Conservation (phyloP, 1,140 invertebrate species). For the Lasioglossum baleicum region DNA sequence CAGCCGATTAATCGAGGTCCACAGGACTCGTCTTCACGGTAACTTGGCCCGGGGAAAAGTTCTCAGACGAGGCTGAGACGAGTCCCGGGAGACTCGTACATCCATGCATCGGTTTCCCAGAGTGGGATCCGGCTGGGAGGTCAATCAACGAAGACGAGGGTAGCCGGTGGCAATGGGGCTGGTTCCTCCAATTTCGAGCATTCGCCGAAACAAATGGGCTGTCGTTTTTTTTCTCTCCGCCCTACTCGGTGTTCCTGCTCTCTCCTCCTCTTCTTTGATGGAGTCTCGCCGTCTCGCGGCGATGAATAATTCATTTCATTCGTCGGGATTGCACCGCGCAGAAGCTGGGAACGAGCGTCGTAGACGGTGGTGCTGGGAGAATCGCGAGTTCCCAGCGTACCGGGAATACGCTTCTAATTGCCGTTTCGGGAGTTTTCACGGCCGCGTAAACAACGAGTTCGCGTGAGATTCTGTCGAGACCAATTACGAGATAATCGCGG, state of each 20-base stretch:
- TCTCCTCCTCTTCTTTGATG: too few species aligned
- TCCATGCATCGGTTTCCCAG: neutral
- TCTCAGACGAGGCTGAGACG: neutral
- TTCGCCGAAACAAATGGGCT: slow-evolving; percentile 68
- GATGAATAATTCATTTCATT: slow-evolving; percentile 76
- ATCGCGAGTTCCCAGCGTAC: too few species aligned
- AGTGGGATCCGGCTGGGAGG: neutral
- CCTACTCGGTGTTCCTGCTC: too few species aligned
- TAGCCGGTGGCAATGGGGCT: neutral
- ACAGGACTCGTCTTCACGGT: too few species aligned
- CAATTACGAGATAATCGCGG: neutral
- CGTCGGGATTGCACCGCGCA: too few species aligned
- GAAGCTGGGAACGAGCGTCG: too few species aligned
- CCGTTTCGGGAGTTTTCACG: slow-evolving; percentile 23
- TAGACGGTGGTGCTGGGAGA: too few species aligned
- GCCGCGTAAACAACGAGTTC: neutral
- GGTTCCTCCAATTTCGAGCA: slow-evolving; percentile 62
- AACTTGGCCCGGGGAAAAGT: neutral
- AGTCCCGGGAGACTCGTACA: neutral
- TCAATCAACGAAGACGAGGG: neutral
- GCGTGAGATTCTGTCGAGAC: neutral
- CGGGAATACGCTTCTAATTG: slow-evolving; percentile 38
- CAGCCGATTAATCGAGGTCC: too few species aligned
- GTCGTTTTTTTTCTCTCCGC: slow-evolving; percentile 38
- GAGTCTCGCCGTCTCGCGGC: slow-evolving; percentile 58